phyloP scores from a whole-genome alignment of 2,797 vertebrate species.

The Distichodus sexfasciatus region DNA sequence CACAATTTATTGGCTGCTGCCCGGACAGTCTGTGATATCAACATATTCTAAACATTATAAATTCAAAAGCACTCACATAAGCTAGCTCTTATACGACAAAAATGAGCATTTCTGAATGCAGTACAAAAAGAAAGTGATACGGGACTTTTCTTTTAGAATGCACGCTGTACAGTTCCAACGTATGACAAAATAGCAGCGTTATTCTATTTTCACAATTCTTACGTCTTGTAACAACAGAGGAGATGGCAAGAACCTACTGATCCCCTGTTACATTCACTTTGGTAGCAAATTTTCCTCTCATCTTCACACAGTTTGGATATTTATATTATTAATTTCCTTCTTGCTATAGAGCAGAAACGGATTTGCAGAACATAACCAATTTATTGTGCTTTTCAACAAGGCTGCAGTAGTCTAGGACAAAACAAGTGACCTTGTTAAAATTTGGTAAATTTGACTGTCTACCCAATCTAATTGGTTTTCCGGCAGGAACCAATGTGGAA shows the following conservation, averaged over 20 bases:
- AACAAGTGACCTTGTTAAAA: conserved; percentile 25
- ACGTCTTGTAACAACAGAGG: too few relatives aligned
- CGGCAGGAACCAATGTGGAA: conserved; percentile 19
- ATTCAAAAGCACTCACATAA: too few relatives aligned
- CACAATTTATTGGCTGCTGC: background rate
- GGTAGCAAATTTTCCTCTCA: too few relatives aligned
- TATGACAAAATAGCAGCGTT: too few relatives aligned
- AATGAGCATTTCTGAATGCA: background rate
- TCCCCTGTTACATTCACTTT: too few relatives aligned
- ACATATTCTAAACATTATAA: too few relatives aligned
- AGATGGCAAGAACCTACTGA: too few relatives aligned
- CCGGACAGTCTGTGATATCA: background rate
- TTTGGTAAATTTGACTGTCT: background rate
- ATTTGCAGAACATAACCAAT: background rate
- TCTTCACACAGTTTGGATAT: too few relatives aligned
- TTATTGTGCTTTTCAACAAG: background rate
- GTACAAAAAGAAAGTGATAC: background rate
- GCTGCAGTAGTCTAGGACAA: background rate
- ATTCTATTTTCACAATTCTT: too few relatives aligned
- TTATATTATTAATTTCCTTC: too few relatives aligned
- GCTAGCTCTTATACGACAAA: too few relatives aligned
- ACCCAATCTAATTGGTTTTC: conserved; percentile 28
- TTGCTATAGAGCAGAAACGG: background rate
- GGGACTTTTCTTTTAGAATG: background rate
- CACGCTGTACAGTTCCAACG: too few relatives aligned